A percentile compares a stretch with the other conserved stretches of the same genome.
These are phyloP conservation scores for Acleris laterana DNA, from an alignment of 2,888 invertebrate species.

Conservation along the genomic window DNA sequence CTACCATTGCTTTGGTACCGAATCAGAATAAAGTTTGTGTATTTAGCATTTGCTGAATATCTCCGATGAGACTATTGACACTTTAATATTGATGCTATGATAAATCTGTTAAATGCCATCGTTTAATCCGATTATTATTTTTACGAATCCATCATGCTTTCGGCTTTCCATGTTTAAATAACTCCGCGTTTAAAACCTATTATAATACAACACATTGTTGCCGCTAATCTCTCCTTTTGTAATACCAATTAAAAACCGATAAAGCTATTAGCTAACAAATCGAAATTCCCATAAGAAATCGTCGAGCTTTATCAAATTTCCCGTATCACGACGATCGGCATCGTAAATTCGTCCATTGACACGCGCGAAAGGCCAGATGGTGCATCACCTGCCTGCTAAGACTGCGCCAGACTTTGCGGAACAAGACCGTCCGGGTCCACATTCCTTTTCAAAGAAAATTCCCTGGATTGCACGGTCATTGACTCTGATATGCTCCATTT, in stretches of 20 bases:
- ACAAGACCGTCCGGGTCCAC: slow-evolving; percentile 64
- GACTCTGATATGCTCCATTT: slow-evolving; percentile 54
- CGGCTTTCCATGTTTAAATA: not conserved
- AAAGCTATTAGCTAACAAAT: slow-evolving; percentile 34
- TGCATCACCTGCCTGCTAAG: slow-evolving; percentile 65
- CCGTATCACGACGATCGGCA: slow-evolving; percentile 60
- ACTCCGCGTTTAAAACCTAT: not conserved
- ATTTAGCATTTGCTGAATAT: too few species aligned
- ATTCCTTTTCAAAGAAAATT: slow-evolving; percentile 64
- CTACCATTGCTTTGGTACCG: too few species aligned
- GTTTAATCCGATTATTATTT: too few species aligned
- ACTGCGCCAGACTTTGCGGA: slow-evolving; percentile 57
- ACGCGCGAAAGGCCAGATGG: slow-evolving; percentile 74
- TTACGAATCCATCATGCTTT: too few species aligned
- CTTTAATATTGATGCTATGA: too few species aligned
- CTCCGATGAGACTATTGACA: too few species aligned
- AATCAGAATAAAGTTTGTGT: too few species aligned
- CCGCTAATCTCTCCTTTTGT: slow-evolving; percentile 13
- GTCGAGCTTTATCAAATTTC: slow-evolving; percentile 51
- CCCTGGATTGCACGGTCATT: slow-evolving; percentile 67
- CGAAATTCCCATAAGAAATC: slow-evolving; percentile 28
- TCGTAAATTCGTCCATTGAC: slow-evolving; percentile 60
- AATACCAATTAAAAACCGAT: slow-evolving; percentile 34
- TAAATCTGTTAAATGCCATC: too few species aligned
- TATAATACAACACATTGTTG: not conserved